Conservation (phyloP, 2,888 invertebrate species). For the Halocaridina rubra region DNA sequence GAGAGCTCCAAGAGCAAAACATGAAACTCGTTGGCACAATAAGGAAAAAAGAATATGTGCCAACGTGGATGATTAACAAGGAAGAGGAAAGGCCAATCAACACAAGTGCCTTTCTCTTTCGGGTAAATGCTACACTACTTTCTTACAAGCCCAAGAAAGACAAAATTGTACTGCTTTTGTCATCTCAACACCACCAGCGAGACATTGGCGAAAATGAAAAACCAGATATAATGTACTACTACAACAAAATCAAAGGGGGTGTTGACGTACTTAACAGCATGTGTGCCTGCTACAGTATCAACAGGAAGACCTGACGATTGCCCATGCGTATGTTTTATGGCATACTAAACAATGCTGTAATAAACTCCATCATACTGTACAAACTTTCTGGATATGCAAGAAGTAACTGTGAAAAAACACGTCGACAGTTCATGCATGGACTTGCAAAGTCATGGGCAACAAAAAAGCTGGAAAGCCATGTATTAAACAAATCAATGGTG, state of each 20-base stretch:
- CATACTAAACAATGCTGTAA: not conserved
- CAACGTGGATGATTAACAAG: not conserved
- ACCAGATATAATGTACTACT: not conserved
- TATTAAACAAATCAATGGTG: not conserved
- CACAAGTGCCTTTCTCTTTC: not conserved
- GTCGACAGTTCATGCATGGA: not conserved
- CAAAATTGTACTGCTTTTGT: slow-evolving; percentile 13
- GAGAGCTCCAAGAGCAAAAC: not conserved
- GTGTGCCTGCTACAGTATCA: not conserved
- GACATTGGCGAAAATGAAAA: not conserved
- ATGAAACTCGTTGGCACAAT: not conserved
- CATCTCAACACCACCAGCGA: not conserved
- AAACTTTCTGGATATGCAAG: not conserved
- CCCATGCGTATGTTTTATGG: not conserved
- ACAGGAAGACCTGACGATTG: not conserved
- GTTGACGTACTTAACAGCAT: slow-evolving; percentile 14
- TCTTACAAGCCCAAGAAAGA: slow-evolving; percentile 12
- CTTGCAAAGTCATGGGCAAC: not conserved
- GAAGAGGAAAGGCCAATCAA: not conserved
- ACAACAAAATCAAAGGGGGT: slow-evolving; percentile 17
- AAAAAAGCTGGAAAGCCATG: not conserved
- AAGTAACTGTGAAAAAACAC: not conserved
- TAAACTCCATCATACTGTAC: not conserved
- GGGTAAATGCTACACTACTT: not conserved
- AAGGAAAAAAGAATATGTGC: not conserved